Conservation (phyloP, 2,888 invertebrate genomes). For the Drepanosiphum platanoidis region DNA sequence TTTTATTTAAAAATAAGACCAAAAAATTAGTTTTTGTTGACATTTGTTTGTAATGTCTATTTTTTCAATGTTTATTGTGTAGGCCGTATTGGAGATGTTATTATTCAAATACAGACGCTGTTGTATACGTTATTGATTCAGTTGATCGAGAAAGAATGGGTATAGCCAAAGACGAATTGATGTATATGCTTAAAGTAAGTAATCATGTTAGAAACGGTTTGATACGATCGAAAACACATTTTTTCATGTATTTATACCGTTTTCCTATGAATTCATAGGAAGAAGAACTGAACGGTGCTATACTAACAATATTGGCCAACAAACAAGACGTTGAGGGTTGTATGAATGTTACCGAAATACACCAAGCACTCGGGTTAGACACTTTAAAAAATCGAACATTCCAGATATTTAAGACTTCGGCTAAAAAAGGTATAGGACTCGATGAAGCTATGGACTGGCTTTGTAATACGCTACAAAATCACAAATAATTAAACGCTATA, state of each 20-base stretch:
- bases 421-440: slow-evolving; percentile 96
- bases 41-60: not conserved
- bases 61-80: slow-evolving; percentile 65
- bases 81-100: slow-evolving; percentile 99
- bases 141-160: slow-evolving; percentile 98
- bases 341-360: slow-evolving; percentile 95
- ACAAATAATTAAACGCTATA: slow-evolving; percentile 74
- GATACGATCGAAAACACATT: not conserved
- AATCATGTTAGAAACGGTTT: not conserved
- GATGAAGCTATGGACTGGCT: slow-evolving; percentile 99
- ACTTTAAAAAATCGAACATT: slow-evolving; percentile 96
- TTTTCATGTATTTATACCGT: not conserved
- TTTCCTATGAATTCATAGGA: slow-evolving; percentile 73
- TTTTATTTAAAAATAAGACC: too few species aligned
- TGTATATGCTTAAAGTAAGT: slow-evolving; percentile 94
- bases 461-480: slow-evolving; percentile 87
- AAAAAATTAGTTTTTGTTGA: too few species aligned
- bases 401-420: slow-evolving; percentile 99
- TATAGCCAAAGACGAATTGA: slow-evolving; percentile 97
- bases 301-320: slow-evolving; percentile 96
- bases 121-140: slow-evolving; percentile 99
- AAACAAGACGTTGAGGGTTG: slow-evolving; percentile 99
- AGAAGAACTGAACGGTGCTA: slow-evolving; percentile 95
- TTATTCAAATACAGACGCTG: slow-evolving; percentile 99
- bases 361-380: slow-evolving; percentile 94